Evolutionary conservation across 2,888 invertebrate species (phyloP).

Genomic region (Dicyrtoma fusca): DNA sequence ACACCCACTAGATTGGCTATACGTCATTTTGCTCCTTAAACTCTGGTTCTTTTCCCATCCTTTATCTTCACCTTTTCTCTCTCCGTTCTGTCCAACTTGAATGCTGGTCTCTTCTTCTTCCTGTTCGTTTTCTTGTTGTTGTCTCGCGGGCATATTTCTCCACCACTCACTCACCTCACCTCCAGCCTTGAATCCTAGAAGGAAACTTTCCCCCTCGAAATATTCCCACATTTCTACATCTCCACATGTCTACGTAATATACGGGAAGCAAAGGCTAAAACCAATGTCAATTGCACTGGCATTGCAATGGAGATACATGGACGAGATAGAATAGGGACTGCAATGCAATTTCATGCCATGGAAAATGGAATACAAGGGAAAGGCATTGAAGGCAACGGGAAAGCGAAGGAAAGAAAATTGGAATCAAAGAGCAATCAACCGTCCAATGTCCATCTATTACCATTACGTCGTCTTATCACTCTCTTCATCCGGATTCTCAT

Average conservation of each 20-base stretch:
- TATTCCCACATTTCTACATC: no score
- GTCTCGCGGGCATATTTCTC: background rate
- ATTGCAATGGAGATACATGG: background rate
- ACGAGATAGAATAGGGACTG: no score
- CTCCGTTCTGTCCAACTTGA: background rate
- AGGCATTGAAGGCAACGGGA: background rate
- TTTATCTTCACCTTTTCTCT: constrained; percentile 15
- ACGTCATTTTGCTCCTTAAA: no score
- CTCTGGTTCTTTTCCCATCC: background rate
- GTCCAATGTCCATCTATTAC: constrained; percentile 25
- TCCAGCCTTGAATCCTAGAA: no score
- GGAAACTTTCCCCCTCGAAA: no score
- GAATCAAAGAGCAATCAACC: constrained; percentile 20
- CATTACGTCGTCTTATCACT: constrained; percentile 15
- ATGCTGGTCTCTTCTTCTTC: background rate
- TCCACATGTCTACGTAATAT: no score
- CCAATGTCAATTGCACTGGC: no score
- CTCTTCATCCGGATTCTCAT: background rate
- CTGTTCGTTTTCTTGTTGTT: background rate
- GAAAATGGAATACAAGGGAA: background rate
- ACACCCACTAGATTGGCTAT: no score
- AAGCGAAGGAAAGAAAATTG: background rate
- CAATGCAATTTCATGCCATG: no score
- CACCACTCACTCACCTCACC: no score
- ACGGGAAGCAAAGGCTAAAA: no score